Conservation (phyloP, 1,140 invertebrate genomes). For the Oreohelix idahoensis region DNA sequence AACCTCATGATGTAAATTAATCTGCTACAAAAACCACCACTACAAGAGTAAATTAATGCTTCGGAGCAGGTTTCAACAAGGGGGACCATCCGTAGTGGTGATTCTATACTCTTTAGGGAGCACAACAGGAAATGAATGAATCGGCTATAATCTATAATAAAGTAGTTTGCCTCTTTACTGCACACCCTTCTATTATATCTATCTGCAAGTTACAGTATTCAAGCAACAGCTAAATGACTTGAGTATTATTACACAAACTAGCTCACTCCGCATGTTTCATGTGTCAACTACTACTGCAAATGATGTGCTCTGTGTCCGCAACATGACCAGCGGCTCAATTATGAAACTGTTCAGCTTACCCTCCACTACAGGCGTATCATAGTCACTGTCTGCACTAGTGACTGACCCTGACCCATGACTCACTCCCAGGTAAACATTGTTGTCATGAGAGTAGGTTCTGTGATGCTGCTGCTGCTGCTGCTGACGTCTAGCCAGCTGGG, state of each 20-base stretch:
- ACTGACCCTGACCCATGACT: neutral
- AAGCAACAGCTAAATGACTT: neutral
- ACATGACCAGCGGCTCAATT: neutral
- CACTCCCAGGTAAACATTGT: slow-evolving; percentile 29
- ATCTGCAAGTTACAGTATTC: neutral
- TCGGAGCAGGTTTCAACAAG: too few species aligned
- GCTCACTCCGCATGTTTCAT: too few species aligned
- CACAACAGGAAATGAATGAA: too few species aligned
- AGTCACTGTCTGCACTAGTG: neutral
- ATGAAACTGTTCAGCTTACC: neutral
- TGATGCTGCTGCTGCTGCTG: slow-evolving; percentile 38
- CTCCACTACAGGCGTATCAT: slow-evolving; percentile 19
- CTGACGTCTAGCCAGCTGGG: slow-evolving; percentile 55
- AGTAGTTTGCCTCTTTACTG: neutral
- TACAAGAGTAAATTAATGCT: too few species aligned
- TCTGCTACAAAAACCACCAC: too few species aligned
- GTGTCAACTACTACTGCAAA: slow-evolving; percentile 21
- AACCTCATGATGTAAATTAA: too few species aligned
- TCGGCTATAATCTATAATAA: too few species aligned
- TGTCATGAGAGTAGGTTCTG: slow-evolving; percentile 57
- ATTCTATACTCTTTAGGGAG: too few species aligned
- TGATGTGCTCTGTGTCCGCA: neutral
- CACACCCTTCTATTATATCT: slow-evolving; percentile 1
- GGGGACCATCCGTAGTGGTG: too few species aligned
- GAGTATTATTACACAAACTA: slow-evolving; percentile 3